phyloP scores from a whole-genome alignment of 2,113 vertebrate species.

The Climacteris rufus region DNA sequence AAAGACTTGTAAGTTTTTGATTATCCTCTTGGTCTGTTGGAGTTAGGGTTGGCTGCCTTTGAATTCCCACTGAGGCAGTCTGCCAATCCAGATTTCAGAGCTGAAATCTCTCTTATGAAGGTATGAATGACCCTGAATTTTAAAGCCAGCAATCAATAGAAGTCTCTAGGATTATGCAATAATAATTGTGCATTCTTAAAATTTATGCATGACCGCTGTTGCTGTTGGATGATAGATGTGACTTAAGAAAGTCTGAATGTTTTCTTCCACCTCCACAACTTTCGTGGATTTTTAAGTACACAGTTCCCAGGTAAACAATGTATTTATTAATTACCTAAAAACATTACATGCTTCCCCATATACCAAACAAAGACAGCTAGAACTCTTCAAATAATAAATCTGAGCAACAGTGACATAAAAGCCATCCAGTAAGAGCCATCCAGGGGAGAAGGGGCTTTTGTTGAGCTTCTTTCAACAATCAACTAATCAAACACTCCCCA shows the following conservation, averaged over 20 bases:
- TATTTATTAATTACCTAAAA: not conserved
- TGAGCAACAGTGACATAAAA: not conserved
- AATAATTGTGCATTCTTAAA: not conserved
- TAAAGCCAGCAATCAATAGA: not conserved
- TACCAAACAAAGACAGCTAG: not conserved
- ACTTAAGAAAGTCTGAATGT: not conserved
- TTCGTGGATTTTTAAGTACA: not conserved
- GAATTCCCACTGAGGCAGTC: not conserved
- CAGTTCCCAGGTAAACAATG: not conserved
- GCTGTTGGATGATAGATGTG: not conserved
- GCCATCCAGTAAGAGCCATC: not conserved
- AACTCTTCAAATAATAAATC: not conserved
- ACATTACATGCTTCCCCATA: rapidly evolving
- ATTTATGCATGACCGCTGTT: rapidly evolving
- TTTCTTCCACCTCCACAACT: not conserved
- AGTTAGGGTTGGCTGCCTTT: not conserved
- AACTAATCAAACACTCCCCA: not conserved
- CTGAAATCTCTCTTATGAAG: not conserved
- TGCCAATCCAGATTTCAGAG: not conserved
- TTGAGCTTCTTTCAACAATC: not conserved
- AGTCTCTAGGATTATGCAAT: not conserved
- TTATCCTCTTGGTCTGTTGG: not conserved
- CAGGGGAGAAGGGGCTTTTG: not conserved
- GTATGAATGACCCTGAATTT: not conserved
- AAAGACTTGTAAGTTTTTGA: conserved; percentile 68